These are phyloP conservation scores for Symphodus melops DNA, from an alignment of 2,113 vertebrate species.

Conservation along the genomic window DNA sequence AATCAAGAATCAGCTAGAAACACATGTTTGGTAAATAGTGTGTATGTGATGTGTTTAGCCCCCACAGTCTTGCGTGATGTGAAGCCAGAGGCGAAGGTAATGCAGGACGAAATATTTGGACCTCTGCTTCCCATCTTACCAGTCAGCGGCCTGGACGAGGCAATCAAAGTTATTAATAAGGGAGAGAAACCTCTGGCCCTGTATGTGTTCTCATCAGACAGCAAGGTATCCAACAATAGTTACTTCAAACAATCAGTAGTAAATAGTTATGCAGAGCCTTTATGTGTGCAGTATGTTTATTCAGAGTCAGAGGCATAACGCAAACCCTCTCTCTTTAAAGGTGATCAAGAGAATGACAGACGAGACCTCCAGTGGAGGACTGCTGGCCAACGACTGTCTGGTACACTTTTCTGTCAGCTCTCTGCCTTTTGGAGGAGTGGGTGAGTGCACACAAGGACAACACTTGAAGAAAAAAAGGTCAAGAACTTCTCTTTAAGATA, in stretches of 20 bases:
- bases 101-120: slow-evolving; percentile 98
- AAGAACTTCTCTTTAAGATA: background rate
- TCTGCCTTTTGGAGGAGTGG: slow-evolving; percentile 92
- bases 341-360: slow-evolving; percentile 85
- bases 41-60: slow-evolving; percentile 74
- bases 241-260: background rate
- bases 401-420: slow-evolving; percentile 84
- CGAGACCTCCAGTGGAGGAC: slow-evolving; percentile 89
- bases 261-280: background rate
- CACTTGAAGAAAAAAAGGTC: background rate
- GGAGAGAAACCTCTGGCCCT: slow-evolving; percentile 93
- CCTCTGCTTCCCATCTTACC: slow-evolving; percentile 91
- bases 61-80: slow-evolving; percentile 91
- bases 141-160: slow-evolving; percentile 83
- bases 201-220: slow-evolving; percentile 88
- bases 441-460: slow-evolving; percentile 74
- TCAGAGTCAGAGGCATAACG: background rate
- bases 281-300: background rate
- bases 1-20: background rate
- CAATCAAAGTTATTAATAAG: slow-evolving; percentile 91
- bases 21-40: background rate
- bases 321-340: slow-evolving; percentile 62
- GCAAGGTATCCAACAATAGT: slow-evolving; percentile 81
- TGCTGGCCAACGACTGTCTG: slow-evolving; percentile 89
- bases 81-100: slow-evolving; percentile 87